These are phyloP conservation scores for Tanytarsus gracilentus DNA, from an alignment of 2,888 invertebrate genomes.

Conservation along the genomic window DNA sequence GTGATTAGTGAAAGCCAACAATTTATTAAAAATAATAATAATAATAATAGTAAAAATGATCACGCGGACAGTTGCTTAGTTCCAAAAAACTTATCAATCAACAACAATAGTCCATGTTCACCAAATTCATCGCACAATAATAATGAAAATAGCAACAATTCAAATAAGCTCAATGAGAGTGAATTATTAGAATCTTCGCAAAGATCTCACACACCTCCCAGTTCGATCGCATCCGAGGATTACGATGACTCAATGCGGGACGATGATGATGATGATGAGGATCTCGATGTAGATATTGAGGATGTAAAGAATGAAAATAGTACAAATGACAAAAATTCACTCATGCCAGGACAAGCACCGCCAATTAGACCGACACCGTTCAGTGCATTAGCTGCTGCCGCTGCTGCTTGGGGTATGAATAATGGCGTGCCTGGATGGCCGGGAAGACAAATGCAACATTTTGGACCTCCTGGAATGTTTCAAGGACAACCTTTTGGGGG, in stretches of 20 bases:
- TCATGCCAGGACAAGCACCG: too few species aligned
- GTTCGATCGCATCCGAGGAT: constrained; percentile 41
- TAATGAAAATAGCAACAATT: too few species aligned
- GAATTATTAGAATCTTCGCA: too few species aligned
- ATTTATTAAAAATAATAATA: too few species aligned
- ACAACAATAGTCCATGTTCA: neutral
- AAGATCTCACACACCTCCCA: constrained; percentile 38
- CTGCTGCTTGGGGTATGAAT: constrained; percentile 54
- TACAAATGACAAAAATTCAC: constrained; percentile 36
- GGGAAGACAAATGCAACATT: constrained; percentile 50
- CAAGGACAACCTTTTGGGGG: too few species aligned
- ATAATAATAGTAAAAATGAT: too few species aligned
- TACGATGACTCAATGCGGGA: constrained; percentile 56
- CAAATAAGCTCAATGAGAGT: constrained; percentile 32
- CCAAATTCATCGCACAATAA: too few species aligned
- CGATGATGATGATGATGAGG: constrained; percentile 51
- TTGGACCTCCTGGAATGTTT: constrained; percentile 46
- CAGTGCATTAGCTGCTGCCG: constrained; percentile 61
- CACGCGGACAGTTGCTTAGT: too few species aligned
- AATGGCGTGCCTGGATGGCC: constrained; percentile 48
- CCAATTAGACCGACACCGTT: constrained; percentile 70
- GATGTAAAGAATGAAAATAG: constrained; percentile 55
- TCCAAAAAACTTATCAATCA: constrained; percentile 19
- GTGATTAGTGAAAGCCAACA: too few species aligned
- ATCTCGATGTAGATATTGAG: constrained; percentile 61